A percentile compares a stretch with the other conserved stretches of the same genome.
phyloP scores from a whole-genome alignment of 1,140 invertebrate genomes.

The Telenomus remus region DNA sequence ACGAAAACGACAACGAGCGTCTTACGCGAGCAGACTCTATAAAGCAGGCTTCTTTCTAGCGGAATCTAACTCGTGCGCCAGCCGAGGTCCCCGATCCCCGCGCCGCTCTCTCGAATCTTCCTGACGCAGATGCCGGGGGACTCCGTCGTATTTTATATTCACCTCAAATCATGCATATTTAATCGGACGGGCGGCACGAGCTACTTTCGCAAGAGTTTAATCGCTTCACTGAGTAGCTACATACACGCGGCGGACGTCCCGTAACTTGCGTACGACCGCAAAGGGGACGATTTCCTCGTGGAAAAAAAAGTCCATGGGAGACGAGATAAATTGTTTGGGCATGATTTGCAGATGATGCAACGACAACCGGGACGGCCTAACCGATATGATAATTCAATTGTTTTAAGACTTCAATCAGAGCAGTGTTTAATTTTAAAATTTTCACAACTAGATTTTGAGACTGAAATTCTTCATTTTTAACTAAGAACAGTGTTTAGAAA shows the following conservation, averaged over 20 bases:
- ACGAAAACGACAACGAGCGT: slow-evolving; percentile 56
- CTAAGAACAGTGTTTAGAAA: no score
- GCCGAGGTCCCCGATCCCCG: slow-evolving; percentile 4
- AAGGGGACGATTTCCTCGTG: slow-evolving; percentile 54
- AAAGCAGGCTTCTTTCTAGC: slow-evolving; percentile 57
- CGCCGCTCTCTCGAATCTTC: slow-evolving; percentile 40
- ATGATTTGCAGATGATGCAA: slow-evolving; percentile 55
- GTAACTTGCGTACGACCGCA: slow-evolving; percentile 55
- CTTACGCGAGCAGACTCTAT: slow-evolving; percentile 68
- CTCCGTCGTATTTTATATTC: slow-evolving; percentile 67
- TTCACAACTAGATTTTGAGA: no score
- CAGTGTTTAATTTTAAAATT: no score
- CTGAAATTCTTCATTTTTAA: no score
- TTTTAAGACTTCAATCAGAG: slow-evolving; percentile 30
- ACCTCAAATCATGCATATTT: slow-evolving; percentile 72
- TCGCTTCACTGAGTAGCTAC: slow-evolving; percentile 61
- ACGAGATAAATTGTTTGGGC: slow-evolving; percentile 57
- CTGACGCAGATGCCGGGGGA: slow-evolving; percentile 61
- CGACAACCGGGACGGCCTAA: slow-evolving; percentile 11
- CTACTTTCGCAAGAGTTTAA: slow-evolving; percentile 67
- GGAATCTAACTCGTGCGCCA: slow-evolving; percentile 55
- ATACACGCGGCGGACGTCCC: slow-evolving; percentile 59
- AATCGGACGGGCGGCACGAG: slow-evolving; percentile 66
- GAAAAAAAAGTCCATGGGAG: slow-evolving; percentile 36
- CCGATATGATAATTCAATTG: slow-evolving; percentile 40